Base-by-base conservation (phyloP, 2,888 invertebrate genomes). In the Dichetophora obliterata region DNA sequence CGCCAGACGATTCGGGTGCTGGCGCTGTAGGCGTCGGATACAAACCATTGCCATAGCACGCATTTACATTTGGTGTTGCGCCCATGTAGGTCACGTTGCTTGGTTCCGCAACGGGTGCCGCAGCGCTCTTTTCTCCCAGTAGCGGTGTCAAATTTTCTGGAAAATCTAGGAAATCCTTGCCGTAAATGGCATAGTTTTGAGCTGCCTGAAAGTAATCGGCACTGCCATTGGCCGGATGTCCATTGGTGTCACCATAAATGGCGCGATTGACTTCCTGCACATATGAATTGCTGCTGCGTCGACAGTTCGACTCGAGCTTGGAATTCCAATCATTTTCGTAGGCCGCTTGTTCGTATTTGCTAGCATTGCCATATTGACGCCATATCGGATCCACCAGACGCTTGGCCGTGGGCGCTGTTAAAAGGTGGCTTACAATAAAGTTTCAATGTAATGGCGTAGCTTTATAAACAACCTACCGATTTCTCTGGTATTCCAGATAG, bases 141-240 rank as follows among this genome's bases (percentile, higher is more conserved):
- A 82, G 19, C 1, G 79, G 57, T 8, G 79, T 65, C 16, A 83
- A n/a, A 75, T 83, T 83, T 31, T 81, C 77, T 0, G 85, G 86
- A 57, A 86, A 86, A 72, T 86, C 86, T 0, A 84, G 76, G 75
- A 84, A 84, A 16, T 82, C 74, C 14, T 84, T 82, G 1, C 87
- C 87, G 59, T 78, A 82, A 0, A 88, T 54, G 0, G 87, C 86
- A 76, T 88, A 89, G 5, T 85, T 84, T 77, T 89, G 87, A 6
- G 89, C 88, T 0, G 86, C 85, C 78, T 85, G 83, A 76, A 82
- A 84, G 48, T 86, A 87, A 22, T 85, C 85, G 0, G 77, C 73
- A 27, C 82, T 84, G 16, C 82, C 85, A 19, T 80, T 80, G 5
- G 81, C 66, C 22, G 88, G 88, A 77, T 87, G 85, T 0, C 83